Evolutionary conservation across 1,140 invertebrate genomes (phyloP).

Genomic region (Teleogryllus occipitalis): DNA sequence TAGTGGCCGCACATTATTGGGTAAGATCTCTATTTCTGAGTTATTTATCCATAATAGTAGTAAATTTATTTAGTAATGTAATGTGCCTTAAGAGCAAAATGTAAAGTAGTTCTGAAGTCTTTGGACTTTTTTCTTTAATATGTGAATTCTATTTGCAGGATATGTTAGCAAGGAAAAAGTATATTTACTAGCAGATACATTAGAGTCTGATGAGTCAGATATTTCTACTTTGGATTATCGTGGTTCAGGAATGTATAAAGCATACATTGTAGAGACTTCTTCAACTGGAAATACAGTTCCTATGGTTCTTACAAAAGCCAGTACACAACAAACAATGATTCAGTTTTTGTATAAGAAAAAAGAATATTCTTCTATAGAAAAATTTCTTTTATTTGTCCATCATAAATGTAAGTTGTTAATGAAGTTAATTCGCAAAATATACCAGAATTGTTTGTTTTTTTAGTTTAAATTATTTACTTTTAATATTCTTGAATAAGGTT

Average conservation of each 20-base stretch:
- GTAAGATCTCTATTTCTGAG: conserved; percentile 26
- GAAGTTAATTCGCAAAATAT: too few relatives aligned
- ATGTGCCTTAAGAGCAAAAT: neutral
- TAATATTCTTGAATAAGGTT: too few relatives aligned
- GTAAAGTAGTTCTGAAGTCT: neutral
- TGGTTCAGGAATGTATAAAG: neutral
- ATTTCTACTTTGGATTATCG: neutral
- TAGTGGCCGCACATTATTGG: conserved; percentile 51
- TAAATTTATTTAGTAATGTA: neutral
- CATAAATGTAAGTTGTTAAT: conserved; percentile 57
- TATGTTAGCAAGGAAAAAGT: neutral
- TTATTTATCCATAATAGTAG: neutral
- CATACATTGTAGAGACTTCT: neutral
- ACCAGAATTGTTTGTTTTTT: too few relatives aligned
- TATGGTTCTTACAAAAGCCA: conserved; percentile 34
- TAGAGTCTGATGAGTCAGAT: neutral
- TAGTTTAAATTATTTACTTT: too few relatives aligned
- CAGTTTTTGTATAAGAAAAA: conserved; percentile 58
- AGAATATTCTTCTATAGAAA: conserved; percentile 48
- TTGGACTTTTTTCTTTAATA: neutral
- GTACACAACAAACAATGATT: conserved; percentile 58
- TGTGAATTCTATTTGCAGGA: neutral
- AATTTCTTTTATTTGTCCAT: conserved; percentile 66
- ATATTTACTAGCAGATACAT: neutral
- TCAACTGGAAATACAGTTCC: neutral